phyloP scores from a whole-genome alignment of 1,140 invertebrate genomes.

The Dendrolimus kikuchii region DNA sequence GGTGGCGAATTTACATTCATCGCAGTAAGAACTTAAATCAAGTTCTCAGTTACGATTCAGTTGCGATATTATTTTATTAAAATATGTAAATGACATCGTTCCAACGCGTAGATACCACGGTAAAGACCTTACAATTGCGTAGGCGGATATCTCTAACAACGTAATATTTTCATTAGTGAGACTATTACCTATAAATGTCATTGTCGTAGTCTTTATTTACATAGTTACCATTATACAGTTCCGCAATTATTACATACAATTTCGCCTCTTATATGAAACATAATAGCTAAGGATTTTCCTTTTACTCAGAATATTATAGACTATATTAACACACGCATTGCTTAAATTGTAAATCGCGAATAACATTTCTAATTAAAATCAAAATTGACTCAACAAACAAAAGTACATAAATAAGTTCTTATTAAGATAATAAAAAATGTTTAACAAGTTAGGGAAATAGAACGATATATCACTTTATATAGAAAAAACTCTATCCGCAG shows the following conservation, averaged over 20 bases:
- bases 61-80: slow-evolving; percentile 72
- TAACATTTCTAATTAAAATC: no score
- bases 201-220: slow-evolving; percentile 27
- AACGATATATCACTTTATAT: slow-evolving; percentile 5
- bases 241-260: slow-evolving; percentile 28
- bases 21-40: slow-evolving; percentile 72
- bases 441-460: not conserved
- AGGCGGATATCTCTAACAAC: slow-evolving; percentile 54
- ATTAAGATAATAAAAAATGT: no score
- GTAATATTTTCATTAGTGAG: slow-evolving; percentile 61
- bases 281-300: no score
- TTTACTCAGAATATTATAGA: no score
- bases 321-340: no score
- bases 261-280: not conserved
- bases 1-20: slow-evolving; percentile 70
- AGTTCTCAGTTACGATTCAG: slow-evolving; percentile 71
- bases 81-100: slow-evolving; percentile 70
- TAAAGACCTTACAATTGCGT: slow-evolving; percentile 52
- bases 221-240: slow-evolving; percentile 17
- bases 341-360: no score
- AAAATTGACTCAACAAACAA: no score
- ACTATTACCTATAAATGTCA: slow-evolving; percentile 37
- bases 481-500: slow-evolving; percentile 39
- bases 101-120: slow-evolving; percentile 50
- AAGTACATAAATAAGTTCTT: no score